A percentile compares a stretch with the other conserved stretches of the same genome.
These are phyloP conservation scores for Lasioglossum zephyrum DNA, from an alignment of 2,888 invertebrate genomes.

Conservation along the genomic window DNA sequence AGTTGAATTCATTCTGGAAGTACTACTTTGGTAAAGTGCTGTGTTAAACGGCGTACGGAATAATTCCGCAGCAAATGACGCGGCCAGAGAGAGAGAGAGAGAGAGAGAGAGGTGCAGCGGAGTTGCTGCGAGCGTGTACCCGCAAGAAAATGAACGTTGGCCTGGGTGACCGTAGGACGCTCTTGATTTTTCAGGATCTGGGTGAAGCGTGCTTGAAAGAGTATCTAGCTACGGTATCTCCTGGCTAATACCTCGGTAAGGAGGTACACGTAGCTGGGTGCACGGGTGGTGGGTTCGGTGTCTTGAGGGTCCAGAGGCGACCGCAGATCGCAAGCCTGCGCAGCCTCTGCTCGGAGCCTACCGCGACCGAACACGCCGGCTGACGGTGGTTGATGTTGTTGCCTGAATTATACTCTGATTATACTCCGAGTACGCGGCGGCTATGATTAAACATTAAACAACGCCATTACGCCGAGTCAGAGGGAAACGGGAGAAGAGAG, in stretches of 20 bases:
- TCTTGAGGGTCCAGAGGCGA: conserved; percentile 59
- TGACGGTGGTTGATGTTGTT: conserved; percentile 80
- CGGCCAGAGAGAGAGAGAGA: neutral
- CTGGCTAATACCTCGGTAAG: conserved; percentile 66
- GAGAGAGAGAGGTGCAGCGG: neutral
- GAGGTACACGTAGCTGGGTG: conserved; percentile 77
- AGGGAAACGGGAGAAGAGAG: conserved; percentile 48
- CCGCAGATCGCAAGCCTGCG: conserved; percentile 71
- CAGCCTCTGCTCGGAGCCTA: neutral
- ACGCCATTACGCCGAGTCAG: conserved; percentile 80
- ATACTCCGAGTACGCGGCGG: conserved; percentile 80
- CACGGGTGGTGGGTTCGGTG: conserved; percentile 58
- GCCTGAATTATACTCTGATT: conserved; percentile 84
- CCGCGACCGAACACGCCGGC: conserved; percentile 55
- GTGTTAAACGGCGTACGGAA: neutral
- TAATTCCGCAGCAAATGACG: neutral
- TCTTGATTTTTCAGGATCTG: conserved; percentile 15
- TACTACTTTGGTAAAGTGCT: neutral
- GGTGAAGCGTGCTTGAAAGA: neutral
- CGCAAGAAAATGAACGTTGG: neutral
- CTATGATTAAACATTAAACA: conserved; percentile 84
- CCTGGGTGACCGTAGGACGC: neutral
- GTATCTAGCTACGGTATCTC: neutral
- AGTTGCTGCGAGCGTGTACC: neutral
- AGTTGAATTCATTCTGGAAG: too few species aligned